Evolutionary conservation across 2,113 vertebrate species (phyloP), one percentile per base, ranked within the genome.

Genomic region (Cisticola juncidis): DNA sequence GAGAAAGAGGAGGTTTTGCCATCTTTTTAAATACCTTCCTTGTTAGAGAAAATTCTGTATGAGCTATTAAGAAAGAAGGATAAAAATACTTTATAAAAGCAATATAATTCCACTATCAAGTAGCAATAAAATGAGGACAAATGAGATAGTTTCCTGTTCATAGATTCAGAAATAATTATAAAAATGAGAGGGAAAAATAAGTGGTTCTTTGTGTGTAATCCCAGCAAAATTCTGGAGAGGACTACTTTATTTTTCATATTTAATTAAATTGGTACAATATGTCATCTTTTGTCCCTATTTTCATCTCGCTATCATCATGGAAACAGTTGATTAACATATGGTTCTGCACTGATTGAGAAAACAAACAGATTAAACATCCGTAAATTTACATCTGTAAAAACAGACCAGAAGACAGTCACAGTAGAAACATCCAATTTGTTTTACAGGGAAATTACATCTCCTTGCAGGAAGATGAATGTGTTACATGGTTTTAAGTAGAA

Each of bases 181-280:
- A 1, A 68, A 64, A 4, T 62, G 1, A 47, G 20, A 53, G 26
- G 4, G 19, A 3, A 38, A 66, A 74, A n/a, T n/a, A 57, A 29
- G 0, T 0, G 24, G 2, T 1, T 7, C 31, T 83, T 53, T 35
- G 0, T 48, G 6, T 42, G 10, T 2, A 53, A 19, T 19, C 8
- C 50, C 51, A 69, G 10, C 3, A 61, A 29, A 53, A 4, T 65
- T 86, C 18, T 40, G 8, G 12, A 9, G 2, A 80, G 2, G 6
- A 24, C 14, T 1, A 17, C 11, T 31, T 84, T 14, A 16, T 62
- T n/a, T 60, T 83, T 31, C 3, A 21, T 42, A 28, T 71, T 72
- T 48, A 36, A 74, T 64, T 51, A 54, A 40, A 72, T 2, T 33
- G 4, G 7, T 78, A 21, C 0, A 70, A 44, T 53, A 66, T 9